These are phyloP conservation scores for Aphidius colemani DNA, from an alignment of 2,888 invertebrate species.

Conservation along the genomic window DNA sequence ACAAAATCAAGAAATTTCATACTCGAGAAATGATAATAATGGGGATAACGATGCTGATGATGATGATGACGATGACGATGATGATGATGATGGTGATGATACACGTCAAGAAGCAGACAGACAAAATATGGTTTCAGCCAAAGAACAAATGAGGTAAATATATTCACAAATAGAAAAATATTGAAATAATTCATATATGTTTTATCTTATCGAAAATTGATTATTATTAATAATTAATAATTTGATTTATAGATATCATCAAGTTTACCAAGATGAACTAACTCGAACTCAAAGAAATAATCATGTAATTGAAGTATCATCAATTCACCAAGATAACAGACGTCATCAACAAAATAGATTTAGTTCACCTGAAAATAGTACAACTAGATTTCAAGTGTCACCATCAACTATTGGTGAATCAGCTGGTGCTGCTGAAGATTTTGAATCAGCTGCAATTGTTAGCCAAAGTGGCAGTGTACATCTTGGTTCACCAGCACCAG, in stretches of 20 bases:
- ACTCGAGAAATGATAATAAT: conserved; percentile 40
- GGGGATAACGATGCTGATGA: too few species aligned
- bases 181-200: too few species aligned
- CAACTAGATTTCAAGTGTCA: conserved; percentile 36
- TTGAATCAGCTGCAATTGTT: conserved; percentile 47
- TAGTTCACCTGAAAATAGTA: conserved; percentile 46
- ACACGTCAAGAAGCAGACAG: conserved; percentile 48
- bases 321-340: conserved; percentile 35
- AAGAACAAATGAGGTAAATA: conserved; percentile 55
- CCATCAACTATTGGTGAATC: not conserved
- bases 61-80: too few species aligned
- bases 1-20: conserved; percentile 50
- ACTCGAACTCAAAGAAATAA: conserved; percentile 34
- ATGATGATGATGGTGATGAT: too few species aligned
- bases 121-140: conserved; percentile 56
- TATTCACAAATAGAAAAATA: not conserved
- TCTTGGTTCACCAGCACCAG: conserved; percentile 56
- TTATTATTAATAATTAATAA: too few species aligned
- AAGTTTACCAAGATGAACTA: conserved; percentile 29
- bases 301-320: too few species aligned
- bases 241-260: not conserved
- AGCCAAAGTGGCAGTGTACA: conserved; percentile 60
- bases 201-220: not conserved
- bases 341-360: conserved; percentile 43
- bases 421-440: conserved; percentile 42